phyloP scores from a whole-genome alignment of 2,797 vertebrate genomes.

The Cyprinella venusta region DNA sequence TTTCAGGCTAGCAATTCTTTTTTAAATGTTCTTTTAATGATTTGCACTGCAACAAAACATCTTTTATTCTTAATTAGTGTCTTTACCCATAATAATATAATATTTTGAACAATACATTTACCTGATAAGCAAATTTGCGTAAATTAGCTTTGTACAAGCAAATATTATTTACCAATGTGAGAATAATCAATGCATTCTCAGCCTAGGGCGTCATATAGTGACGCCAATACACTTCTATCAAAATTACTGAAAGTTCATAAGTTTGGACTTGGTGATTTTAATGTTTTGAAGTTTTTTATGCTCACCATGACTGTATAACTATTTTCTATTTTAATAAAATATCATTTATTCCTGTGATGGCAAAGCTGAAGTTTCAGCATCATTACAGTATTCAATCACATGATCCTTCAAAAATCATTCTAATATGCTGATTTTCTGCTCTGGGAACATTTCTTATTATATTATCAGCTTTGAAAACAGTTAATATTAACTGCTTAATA shows the following conservation, averaged over 20 bases:
- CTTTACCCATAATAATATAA: not conserved
- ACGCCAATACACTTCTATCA: not conserved
- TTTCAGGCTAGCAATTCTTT: conserved; percentile 5
- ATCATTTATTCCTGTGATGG: not conserved
- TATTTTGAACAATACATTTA: not conserved
- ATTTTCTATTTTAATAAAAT: not conserved
- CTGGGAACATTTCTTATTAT: too few relatives aligned
- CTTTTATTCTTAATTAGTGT: too few relatives aligned
- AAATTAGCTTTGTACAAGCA: not conserved
- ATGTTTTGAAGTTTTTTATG: not conserved
- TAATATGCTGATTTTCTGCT: too few relatives aligned
- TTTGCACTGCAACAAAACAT: too few relatives aligned
- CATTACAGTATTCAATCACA: not conserved
- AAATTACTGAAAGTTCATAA: not conserved
- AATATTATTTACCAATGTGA: not conserved
- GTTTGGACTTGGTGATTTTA: too few relatives aligned
- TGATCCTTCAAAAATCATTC: too few relatives aligned
- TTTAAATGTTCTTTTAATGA: not conserved
- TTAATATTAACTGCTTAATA: too few relatives aligned
- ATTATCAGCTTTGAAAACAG: not conserved
- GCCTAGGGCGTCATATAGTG: too few relatives aligned
- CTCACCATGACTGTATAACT: not conserved
- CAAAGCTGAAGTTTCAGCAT: not conserved
- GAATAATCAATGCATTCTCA: too few relatives aligned
- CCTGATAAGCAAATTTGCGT: not conserved